phyloP scores from a whole-genome alignment of 2,888 invertebrate genomes.

The Therioaphis trifolii region DNA sequence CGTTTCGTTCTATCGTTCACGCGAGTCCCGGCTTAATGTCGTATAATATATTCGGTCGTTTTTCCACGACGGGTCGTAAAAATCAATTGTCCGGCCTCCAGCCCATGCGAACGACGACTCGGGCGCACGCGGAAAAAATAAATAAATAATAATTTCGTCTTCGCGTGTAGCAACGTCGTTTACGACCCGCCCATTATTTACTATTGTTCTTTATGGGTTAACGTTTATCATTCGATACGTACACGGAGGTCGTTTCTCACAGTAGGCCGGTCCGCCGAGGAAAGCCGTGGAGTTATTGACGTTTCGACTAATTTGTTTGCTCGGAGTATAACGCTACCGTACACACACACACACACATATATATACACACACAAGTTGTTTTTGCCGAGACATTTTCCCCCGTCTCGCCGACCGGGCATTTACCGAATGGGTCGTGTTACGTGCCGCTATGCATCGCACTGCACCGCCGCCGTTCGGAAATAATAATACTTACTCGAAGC shows the following conservation, averaged over 20 bases:
- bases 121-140: neutral
- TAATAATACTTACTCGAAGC: too few species aligned
- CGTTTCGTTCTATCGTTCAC: too few species aligned
- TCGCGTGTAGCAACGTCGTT: neutral
- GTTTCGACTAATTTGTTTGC: constrained; percentile 31
- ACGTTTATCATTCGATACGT: constrained; percentile 7
- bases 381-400: neutral
- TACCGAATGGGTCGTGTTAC: constrained; percentile 16
- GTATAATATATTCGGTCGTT: neutral
- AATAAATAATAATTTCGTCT: neutral
- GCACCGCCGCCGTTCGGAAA: too few species aligned
- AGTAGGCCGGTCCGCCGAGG: neutral
- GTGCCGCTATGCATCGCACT: too few species aligned
- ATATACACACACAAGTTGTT: neutral
- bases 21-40: too few species aligned
- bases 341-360: constrained; percentile 8
- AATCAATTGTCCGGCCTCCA: constrained; percentile 18
- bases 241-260: neutral
- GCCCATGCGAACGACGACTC: neutral
- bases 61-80: neutral
- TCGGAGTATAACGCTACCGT: neutral
- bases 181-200: neutral
- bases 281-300: constrained; percentile 20
- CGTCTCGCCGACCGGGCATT: constrained; percentile 2
- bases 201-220: constrained; percentile 23